Conservation (phyloP, 2,888 invertebrate species). For the Tetrapedia diversipes region DNA sequence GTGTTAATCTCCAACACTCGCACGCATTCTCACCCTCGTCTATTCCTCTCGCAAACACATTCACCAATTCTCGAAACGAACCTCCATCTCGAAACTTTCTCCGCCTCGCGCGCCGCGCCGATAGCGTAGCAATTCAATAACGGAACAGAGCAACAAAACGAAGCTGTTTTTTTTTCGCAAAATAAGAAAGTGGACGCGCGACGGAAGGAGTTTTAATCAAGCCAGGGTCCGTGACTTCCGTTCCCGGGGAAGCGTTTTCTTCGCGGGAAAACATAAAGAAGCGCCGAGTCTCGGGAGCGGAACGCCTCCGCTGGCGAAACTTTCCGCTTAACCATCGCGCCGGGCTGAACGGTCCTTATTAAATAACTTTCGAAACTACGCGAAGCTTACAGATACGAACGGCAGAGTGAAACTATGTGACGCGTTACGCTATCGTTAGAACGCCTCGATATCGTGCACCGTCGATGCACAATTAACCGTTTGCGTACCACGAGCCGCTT, state of each 20-base stretch:
- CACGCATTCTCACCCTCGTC: too few relatives aligned
- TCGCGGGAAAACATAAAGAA: conserved; percentile 8
- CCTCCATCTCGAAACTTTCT: too few relatives aligned
- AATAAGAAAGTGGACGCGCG: not conserved
- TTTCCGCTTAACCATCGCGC: conserved; percentile 32
- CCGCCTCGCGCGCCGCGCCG: too few relatives aligned
- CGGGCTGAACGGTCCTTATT: conserved; percentile 49
- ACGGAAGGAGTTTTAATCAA: conserved; percentile 34
- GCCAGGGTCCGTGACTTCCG: conserved; percentile 18
- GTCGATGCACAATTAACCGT: too few relatives aligned
- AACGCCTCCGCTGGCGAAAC: conserved; percentile 17
- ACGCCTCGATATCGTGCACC: too few relatives aligned
- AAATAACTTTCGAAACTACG: conserved; percentile 56
- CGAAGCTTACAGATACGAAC: conserved; percentile 14
- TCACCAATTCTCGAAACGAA: too few relatives aligned
- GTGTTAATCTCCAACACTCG: too few relatives aligned
- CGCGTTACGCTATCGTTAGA: too few relatives aligned
- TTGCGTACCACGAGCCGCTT: too few relatives aligned
- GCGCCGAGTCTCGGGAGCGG: not conserved
- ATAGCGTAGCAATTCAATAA: too few relatives aligned
- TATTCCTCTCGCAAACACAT: too few relatives aligned
- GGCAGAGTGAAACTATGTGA: too few relatives aligned
- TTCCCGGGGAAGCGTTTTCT: conserved; percentile 2
- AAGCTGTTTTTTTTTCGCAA: not conserved
- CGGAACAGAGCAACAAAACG: not conserved